Conservation (phyloP, 1,140 invertebrate species). For the Aphelenchoides fujianensis region DNA sequence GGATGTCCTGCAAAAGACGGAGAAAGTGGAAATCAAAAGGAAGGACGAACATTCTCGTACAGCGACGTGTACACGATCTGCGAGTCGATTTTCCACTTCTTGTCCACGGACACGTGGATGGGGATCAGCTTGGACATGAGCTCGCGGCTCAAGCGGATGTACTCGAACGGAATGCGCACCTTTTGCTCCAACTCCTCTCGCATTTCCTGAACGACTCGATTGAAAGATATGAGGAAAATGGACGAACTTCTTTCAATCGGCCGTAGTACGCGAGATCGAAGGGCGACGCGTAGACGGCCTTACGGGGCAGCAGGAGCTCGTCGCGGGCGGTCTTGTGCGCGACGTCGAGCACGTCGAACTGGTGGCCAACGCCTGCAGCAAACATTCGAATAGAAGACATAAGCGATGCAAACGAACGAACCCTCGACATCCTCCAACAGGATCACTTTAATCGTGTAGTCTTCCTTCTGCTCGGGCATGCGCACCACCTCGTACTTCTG, state of each 20-base stretch:
- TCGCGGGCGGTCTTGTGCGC: slow-evolving; percentile 38
- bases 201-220: slow-evolving; percentile 46
- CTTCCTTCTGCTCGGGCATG: slow-evolving; percentile 34
- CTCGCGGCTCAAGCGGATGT: slow-evolving; percentile 36
- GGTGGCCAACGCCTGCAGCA: slow-evolving; percentile 59
- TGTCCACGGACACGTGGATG: slow-evolving; percentile 57
- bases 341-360: slow-evolving; percentile 58
- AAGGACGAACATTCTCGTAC: slow-evolving; percentile 28
- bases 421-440: slow-evolving; percentile 60
- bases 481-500: slow-evolving; percentile 55
- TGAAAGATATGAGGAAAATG: not conserved
- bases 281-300: slow-evolving; percentile 59
- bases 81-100: slow-evolving; percentile 46
- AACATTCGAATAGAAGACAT: no score
- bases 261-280: slow-evolving; percentile 61
- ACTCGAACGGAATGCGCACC: slow-evolving; percentile 55
- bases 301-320: slow-evolving; percentile 49
- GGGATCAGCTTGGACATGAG: slow-evolving; percentile 49
- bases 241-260: slow-evolving; percentile 51
- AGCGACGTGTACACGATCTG: slow-evolving; percentile 46
- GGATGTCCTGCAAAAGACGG: slow-evolving; percentile 54
- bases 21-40: slow-evolving; percentile 19
- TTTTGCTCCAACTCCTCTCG: slow-evolving; percentile 47
- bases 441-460: slow-evolving; percentile 55
- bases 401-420: no score